Base-by-base conservation (phyloP, 2,797 vertebrate species). In the Hephaestus fuliginosus region DNA sequence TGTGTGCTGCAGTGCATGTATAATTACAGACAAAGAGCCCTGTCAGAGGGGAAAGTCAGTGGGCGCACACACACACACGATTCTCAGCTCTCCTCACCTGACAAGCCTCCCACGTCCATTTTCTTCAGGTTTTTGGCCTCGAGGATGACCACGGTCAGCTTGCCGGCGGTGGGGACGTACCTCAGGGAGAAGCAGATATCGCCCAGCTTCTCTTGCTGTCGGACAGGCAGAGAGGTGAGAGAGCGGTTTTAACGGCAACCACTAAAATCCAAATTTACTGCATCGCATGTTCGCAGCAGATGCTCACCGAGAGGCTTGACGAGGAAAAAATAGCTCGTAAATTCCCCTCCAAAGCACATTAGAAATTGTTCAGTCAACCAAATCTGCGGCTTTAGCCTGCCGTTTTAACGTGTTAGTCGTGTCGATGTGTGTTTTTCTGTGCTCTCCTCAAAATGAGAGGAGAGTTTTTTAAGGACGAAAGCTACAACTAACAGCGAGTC, bases 111-210 rank as follows among this genome's bases (percentile, higher is more conserved):
- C 1, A 99, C 98, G 39, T 99, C 98, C 98, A 99, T 99, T 94
- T 99, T 99, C 96, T 99, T 99, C 95, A 99, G 96, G 94, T 99
- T 99, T 92, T 99, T 99, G 44, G 98, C 98, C 93, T 99, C 98
- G 67, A 99, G 96, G 87, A 99, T 93, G 91, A 99, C 98, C 57
- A 99, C 98, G 30, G 98, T 99, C 93, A 99, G 95, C 85, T 99
- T 99, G 74, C 98, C 98, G 67, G 98, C 98, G 9, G 98, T 99
- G 73, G 98, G 98, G 48, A 99, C 98, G 0, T 99, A 99, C 76
- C 98, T 97, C 83, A 99, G 97, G n/a, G 98, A 99, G 95, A 98
- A 99, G 95, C 98, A 99, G 94, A 99, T 99, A 91, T 99, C 98
- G 1, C 98, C 98, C 87, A 99, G 88, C 90, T 99, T 99, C 95